Evolutionary conservation across 2,888 invertebrate species (phyloP).

Genomic region (Drosophila mettleri): DNA sequence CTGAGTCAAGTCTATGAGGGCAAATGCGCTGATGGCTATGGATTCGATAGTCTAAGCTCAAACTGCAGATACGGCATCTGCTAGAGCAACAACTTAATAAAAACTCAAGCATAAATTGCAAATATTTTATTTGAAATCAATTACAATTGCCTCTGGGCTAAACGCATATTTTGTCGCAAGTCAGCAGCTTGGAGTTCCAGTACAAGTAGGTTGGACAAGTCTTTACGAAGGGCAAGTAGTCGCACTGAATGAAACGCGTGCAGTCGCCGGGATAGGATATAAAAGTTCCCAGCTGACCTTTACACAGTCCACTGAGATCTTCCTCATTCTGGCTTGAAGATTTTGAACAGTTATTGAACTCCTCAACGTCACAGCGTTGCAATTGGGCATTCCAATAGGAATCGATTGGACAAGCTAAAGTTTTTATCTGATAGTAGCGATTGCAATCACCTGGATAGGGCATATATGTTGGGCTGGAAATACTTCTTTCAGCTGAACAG

Average conservation of each 20-base stretch:
- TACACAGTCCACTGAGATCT: slow-evolving; percentile 11
- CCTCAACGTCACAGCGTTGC: slow-evolving; percentile 37
- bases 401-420: slow-evolving; percentile 30
- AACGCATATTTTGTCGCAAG: slow-evolving; percentile 62
- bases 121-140: not conserved
- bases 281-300: slow-evolving; percentile 11
- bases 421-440: slow-evolving; percentile 30
- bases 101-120: not conserved
- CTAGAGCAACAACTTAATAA: not conserved
- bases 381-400: slow-evolving; percentile 39
- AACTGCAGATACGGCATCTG: slow-evolving; percentile 26
- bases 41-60: slow-evolving; percentile 27
- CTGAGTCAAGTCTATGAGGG: slow-evolving; percentile 29
- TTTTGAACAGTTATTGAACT: not conserved
- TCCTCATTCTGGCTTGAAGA: not conserved
- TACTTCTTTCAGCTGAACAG: slow-evolving; percentile 6
- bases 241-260: slow-evolving; percentile 55
- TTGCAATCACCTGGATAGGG: slow-evolving; percentile 49
- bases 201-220: slow-evolving; percentile 47
- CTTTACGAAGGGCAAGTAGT: slow-evolving; percentile 63
- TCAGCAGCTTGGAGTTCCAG: slow-evolving; percentile 59
- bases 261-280: slow-evolving; percentile 57
- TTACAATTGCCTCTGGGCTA: slow-evolving; percentile 5
- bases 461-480: not conserved
- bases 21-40: slow-evolving; percentile 29